Percentiles rank a stretch among this genome's conserved stretches.
phyloP scores from a whole-genome alignment of 2,797 vertebrate genomes.

The Calcarius lapponicus region DNA sequence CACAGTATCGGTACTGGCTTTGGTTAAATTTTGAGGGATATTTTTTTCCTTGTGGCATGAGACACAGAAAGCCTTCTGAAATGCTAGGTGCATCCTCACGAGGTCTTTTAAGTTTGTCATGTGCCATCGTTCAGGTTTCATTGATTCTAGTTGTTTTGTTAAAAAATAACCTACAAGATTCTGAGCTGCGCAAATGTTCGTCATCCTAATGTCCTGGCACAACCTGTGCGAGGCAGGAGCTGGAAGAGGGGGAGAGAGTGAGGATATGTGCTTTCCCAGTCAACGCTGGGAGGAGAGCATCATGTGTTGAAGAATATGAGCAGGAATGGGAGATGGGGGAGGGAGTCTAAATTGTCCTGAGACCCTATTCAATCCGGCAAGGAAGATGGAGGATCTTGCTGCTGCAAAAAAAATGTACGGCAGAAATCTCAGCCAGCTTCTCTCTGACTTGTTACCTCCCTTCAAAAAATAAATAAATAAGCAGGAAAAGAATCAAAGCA shows the following conservation, averaged over 20 bases:
- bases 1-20: neutral
- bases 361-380: constrained; percentile 59
- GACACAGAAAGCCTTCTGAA: neutral
- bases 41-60: neutral
- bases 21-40: neutral
- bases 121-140: constrained; percentile 37
- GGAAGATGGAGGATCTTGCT: constrained; percentile 71
- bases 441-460: constrained; percentile 35
- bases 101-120: constrained; percentile 54
- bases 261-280: constrained; percentile 20
- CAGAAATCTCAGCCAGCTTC: constrained; percentile 53
- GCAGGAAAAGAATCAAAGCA: constrained; percentile 73
- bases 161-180: constrained; percentile 39
- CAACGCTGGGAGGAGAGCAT: constrained; percentile 44
- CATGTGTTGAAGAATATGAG: constrained; percentile 46
- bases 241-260: neutral
- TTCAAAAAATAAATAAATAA: constrained; percentile 74
- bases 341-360: constrained; percentile 58
- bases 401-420: constrained; percentile 40
- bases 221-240: constrained; percentile 37
- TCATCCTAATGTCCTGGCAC: constrained; percentile 41
- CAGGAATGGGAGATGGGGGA: constrained; percentile 56
- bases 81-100: constrained; percentile 20
- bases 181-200: constrained; percentile 34
- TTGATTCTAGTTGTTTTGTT: constrained; percentile 53